Conservation (phyloP, 2,888 invertebrate species). For the Orgyia antiqua region DNA sequence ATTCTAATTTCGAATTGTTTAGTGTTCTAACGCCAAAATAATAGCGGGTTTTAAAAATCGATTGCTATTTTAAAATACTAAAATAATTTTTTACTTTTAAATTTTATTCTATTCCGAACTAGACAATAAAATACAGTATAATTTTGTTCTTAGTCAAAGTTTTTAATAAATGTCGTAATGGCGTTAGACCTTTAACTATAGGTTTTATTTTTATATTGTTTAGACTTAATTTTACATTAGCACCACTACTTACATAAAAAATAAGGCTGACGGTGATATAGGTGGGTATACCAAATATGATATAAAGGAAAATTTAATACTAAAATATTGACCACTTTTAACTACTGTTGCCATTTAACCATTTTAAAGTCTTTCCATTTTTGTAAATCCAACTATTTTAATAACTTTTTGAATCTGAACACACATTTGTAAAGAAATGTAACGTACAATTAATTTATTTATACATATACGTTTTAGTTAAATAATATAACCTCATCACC, state of each 20-base stretch:
- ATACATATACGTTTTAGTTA: too few species aligned
- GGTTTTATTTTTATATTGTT: too few species aligned
- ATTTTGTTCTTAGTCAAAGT: slow-evolving; percentile 5
- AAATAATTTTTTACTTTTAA: too few species aligned
- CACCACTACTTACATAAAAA: slow-evolving; percentile 35
- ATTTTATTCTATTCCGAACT: slow-evolving; percentile 8
- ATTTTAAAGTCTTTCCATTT: too few species aligned
- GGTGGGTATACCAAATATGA: slow-evolving; percentile 36
- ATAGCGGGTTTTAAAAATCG: slow-evolving; percentile 3
- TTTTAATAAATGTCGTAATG: too few species aligned
- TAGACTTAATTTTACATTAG: slow-evolving; percentile 25
- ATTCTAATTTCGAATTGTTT: slow-evolving; percentile 18
- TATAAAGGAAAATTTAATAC: slow-evolving; percentile 21
- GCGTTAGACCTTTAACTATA: slow-evolving; percentile 11
- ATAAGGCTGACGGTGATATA: slow-evolving; percentile 26
- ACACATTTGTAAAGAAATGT: too few species aligned
- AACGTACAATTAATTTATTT: too few species aligned
- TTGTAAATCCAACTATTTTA: too few species aligned
- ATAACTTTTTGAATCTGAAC: too few species aligned
- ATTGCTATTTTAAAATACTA: neutral
- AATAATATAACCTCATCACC: too few species aligned
- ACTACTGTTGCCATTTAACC: slow-evolving; percentile 3
- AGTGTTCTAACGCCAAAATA: slow-evolving; percentile 11
- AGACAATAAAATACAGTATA: too few species aligned
- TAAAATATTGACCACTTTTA: slow-evolving; percentile 12